These are phyloP conservation scores for Lepidurus packardi DNA, from an alignment of 1,140 invertebrate species.

Conservation along the genomic window DNA sequence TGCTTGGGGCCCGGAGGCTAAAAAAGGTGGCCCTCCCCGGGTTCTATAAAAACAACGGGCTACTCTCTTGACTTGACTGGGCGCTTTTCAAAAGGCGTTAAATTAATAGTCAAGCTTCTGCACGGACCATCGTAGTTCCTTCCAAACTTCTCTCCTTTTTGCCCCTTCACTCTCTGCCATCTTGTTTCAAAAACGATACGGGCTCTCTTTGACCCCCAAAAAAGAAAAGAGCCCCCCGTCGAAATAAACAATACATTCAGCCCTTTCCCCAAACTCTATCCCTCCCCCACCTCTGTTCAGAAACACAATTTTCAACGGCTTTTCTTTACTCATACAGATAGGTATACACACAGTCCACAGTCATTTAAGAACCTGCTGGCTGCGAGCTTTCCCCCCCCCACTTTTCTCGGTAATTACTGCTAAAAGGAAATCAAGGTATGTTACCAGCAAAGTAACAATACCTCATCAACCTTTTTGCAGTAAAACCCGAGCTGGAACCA, in stretches of 20 bases:
- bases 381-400: background rate
- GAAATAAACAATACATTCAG: background rate
- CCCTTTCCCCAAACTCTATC: no score
- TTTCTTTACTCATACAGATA: no score
- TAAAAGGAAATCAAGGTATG: constrained; percentile 11
- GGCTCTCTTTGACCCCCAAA: background rate
- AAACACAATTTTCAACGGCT: no score
- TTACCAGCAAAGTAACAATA: background rate
- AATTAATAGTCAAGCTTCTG: constrained; percentile 22
- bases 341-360: no score
- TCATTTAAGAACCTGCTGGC: no score
- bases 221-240: background rate
- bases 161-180: background rate
- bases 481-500: background rate
- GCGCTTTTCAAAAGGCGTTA: constrained; percentile 21
- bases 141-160: no score
- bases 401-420: background rate
- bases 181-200: constrained; percentile 12
- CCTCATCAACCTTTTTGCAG: background rate
- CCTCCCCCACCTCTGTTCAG: no score
- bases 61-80: constrained; percentile 14
- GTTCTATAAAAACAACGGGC: constrained; percentile 12
- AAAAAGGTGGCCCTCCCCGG: background rate
- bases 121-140: background rate
- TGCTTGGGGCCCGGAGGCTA: background rate